Conservation (phyloP, 1,140 invertebrate genomes). For the Polypedilum pembai region DNA sequence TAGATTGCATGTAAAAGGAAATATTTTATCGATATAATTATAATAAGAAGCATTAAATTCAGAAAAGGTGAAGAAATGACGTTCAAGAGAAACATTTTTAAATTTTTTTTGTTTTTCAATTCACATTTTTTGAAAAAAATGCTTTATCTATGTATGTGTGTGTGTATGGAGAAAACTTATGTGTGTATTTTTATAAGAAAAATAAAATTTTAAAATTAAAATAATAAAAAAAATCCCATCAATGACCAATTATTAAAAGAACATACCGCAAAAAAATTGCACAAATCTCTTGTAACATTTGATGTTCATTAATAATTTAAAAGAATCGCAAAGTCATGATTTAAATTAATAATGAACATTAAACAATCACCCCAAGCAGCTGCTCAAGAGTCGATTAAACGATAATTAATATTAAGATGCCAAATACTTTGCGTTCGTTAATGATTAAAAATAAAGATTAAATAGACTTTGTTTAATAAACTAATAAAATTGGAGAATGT, state of each 20-base stretch:
- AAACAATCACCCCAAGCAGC: background rate
- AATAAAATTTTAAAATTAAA: background rate
- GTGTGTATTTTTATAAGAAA: background rate
- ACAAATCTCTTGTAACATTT: background rate
- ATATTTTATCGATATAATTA: background rate
- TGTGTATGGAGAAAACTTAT: background rate
- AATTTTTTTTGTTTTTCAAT: background rate
- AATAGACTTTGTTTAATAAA: background rate
- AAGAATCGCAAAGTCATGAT: too few relatives aligned
- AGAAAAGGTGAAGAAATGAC: constrained; percentile 4
- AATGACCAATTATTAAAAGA: background rate
- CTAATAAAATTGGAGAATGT: background rate
- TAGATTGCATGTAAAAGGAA: background rate
- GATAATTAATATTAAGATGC: background rate
- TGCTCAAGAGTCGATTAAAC: background rate
- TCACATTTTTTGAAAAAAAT: constrained; percentile 14
- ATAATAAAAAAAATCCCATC: background rate
- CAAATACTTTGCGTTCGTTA: background rate
- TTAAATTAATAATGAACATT: too few relatives aligned
- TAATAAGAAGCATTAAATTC: constrained; percentile 5
- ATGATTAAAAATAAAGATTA: background rate
- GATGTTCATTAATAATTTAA: background rate
- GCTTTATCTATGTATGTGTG: background rate
- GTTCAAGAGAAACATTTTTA: background rate
- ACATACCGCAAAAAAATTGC: background rate